Percentiles rank a stretch among this genome's conserved stretches.
These are phyloP conservation scores for Campylorhamphus procurvoides DNA, from an alignment of 2,113 vertebrate genomes.

Conservation along the genomic window DNA sequence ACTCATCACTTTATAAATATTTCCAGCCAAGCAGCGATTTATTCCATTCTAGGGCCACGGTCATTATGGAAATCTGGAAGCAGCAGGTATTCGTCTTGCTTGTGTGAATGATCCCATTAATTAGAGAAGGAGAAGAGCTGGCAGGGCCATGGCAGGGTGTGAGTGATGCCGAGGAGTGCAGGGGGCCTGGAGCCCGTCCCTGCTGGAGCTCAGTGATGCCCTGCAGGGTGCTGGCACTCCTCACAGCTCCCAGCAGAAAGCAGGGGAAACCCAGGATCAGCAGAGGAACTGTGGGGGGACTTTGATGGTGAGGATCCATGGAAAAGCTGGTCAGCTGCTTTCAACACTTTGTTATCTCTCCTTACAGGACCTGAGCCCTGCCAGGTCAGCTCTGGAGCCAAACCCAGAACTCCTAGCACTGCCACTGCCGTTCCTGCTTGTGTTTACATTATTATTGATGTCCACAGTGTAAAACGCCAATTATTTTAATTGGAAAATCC, in stretches of 20 bases:
- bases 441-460: conserved; percentile 40
- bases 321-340: background rate
- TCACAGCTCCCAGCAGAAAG: background rate
- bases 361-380: background rate
- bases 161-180: rapidly evolving
- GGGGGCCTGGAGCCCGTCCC: rapidly evolving
- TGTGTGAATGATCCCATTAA: background rate
- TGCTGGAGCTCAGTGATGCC: rapidly evolving
- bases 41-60: background rate
- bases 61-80: background rate
- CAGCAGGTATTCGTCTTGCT: background rate
- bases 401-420: background rate
- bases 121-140: background rate
- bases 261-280: rapidly evolving
- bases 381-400: background rate
- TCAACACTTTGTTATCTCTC: background rate
- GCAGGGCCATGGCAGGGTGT: background rate
- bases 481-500: conserved; percentile 58
- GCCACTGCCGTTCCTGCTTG: background rate
- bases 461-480: background rate
- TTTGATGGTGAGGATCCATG: background rate
- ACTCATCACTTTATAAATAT: background rate
- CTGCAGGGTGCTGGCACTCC: background rate
- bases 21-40: background rate
- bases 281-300: background rate